Evolutionary conservation across 2,797 vertebrate genomes (phyloP), one percentile per base, ranked within the genome.

Genomic region (Mormyrops boulengeri): DNA sequence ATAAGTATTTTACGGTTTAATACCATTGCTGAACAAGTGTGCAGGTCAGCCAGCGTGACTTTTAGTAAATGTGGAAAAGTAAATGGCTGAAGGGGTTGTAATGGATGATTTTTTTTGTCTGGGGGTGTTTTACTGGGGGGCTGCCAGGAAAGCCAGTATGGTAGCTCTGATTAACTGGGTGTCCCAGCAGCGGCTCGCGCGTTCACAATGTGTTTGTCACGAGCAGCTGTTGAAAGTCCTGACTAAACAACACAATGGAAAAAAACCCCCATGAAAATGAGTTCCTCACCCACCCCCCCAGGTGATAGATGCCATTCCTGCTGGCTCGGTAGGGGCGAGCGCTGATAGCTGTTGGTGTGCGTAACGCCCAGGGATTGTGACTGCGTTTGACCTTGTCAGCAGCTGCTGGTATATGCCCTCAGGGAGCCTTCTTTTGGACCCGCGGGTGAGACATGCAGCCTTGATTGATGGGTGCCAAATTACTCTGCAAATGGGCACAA

Each of bases 401-500:
- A 84, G 80, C 80, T 84, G 80, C 80, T 49, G 19, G 6, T n/a
- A 49, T n/a, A 3, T 6, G 19, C 80, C 80, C 19, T n/a, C 2
- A 19, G 17, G 80, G 80, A n/a, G 17, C 38, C 19, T 84, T 44
- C 80, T 84, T 44, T 84, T 49, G 80, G 38, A 84, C 41, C 80
- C 19, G n/a, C 19, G 44, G 38, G 80, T 49, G n/a, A 84, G 34
- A 84, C 17, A 84, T 84, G 80, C n/a, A n/a, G 19, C 80, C 44
- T 84, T n/a, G 80, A 84, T 49, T 84, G 80, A 44, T 84, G 14
- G 44, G n/a, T 47, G 41, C 8, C 38, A 84, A 41, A 84, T 84
- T n/a, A 49, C 69, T 77, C 69, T 77, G 30, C 69, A 77, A 77
- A 77, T 77, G 69, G 69, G 69, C 69, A 77, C 69, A 77, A 19